Base-by-base conservation (phyloP, 1,140 invertebrate species). In the Atta cephalotes region DNA sequence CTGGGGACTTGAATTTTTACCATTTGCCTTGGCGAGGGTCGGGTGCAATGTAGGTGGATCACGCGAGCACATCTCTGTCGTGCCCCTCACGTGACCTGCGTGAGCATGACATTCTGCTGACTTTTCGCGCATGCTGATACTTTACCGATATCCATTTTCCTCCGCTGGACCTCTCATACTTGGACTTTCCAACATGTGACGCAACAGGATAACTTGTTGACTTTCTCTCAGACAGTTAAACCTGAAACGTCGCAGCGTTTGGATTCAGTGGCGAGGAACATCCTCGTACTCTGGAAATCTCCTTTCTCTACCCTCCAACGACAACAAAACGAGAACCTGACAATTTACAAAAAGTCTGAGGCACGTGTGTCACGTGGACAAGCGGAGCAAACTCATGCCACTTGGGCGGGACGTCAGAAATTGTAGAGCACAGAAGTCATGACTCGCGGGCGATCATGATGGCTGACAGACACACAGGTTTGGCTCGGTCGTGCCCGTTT, bases 61-160 rank as follows among this genome's bases (percentile, higher is more conserved):
- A 93, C 94, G 95, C 88, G 95, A 95, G 94, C 95, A 95, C 94
- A 95, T 95, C 88, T 95, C 94, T 94, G 92, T 94, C 92, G 93
- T 94, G 91, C 94, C 92, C 92, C 93, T 95, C 94, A 95, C 93
- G 94, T 95, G 92, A 91, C 92, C 92, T 93, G 95, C 91, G 94
- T 94, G 93, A 95, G 94, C 90, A 93, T 94, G 93, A 94, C 95
- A 95, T 95, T 94, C 94, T 93, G 94, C 93, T 90, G 94, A 93
- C 93, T 95, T 95, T 92, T 95, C 94, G 91, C 94, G 95, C 95
- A 95, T 95, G 90, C 92, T 95, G 94, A 93, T 88, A 93, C 91
- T 92, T 91, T 92, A 92, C 87, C 89, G 90, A 88, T 91, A 94
- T 87, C 95, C 94, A 95, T 95, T 94, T 93, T 94, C 92, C 92